Evolutionary conservation across 1,140 invertebrate genomes (phyloP).

Genomic region (Trypoxylus dichotomus): DNA sequence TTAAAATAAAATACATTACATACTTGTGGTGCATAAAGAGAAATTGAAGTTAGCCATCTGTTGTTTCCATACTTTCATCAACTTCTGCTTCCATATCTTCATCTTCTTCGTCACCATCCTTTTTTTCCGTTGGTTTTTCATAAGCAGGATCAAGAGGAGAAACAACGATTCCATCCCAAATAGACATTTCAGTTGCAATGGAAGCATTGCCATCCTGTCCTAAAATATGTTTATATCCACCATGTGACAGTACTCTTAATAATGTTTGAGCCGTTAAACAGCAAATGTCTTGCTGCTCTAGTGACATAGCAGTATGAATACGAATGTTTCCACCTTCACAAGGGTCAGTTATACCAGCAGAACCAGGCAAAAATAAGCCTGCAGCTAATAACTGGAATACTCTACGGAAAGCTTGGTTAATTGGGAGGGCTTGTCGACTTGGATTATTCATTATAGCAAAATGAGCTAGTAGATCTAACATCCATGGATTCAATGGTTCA

Average conservation of each 20-base stretch:
- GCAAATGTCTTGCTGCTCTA: slow-evolving; percentile 94
- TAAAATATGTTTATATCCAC: slow-evolving; percentile 88
- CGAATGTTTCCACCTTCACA: slow-evolving; percentile 87
- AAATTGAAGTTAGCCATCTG: slow-evolving; percentile 30
- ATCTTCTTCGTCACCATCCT: slow-evolving; percentile 57
- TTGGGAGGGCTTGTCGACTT: slow-evolving; percentile 85
- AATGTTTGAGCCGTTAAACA: slow-evolving; percentile 89
- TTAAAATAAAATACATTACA: not conserved
- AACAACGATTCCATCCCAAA: slow-evolving; percentile 94
- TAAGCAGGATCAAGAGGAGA: slow-evolving; percentile 90
- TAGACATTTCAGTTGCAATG: slow-evolving; percentile 83
- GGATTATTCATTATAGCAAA: slow-evolving; percentile 97
- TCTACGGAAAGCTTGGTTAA: slow-evolving; percentile 85
- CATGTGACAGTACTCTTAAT: slow-evolving; percentile 85
- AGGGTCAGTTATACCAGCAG: slow-evolving; percentile 91
- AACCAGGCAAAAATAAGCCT: slow-evolving; percentile 94
- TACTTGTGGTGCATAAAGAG: not conserved
- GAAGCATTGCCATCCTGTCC: slow-evolving; percentile 71
- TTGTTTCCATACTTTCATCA: slow-evolving; percentile 55
- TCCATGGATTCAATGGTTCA: slow-evolving; percentile 91
- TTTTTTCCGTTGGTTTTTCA: slow-evolving; percentile 63
- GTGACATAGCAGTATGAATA: slow-evolving; percentile 86
- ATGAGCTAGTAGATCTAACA: slow-evolving; percentile 93
- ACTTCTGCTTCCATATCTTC: slow-evolving; percentile 58
- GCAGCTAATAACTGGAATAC: slow-evolving; percentile 88